phyloP scores from a whole-genome alignment of 2,888 invertebrate species.

The Tetragnatha montana region DNA sequence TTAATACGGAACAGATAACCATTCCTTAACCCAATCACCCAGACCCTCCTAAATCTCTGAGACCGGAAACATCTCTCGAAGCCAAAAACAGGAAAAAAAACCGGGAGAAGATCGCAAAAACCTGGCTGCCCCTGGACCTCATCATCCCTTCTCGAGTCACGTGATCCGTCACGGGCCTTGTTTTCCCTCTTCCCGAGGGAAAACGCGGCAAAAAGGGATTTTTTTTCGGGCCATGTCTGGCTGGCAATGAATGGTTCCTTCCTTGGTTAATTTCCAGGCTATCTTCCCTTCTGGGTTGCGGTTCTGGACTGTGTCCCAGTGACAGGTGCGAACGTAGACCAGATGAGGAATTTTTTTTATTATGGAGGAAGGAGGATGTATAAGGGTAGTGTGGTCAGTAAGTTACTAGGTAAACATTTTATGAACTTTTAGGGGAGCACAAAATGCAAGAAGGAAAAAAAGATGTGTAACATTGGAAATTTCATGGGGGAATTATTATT shows the following conservation, averaged over 20 bases:
- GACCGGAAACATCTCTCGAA: not conserved
- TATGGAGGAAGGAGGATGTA: constrained; percentile 5
- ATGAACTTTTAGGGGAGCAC: too few relatives aligned
- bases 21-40: not conserved
- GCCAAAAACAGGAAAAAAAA: not conserved
- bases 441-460: too few relatives aligned
- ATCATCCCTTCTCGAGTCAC: constrained; percentile 35
- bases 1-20: not conserved
- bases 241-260: constrained; percentile 55
- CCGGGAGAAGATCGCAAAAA: constrained; percentile 1
- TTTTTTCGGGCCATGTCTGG: constrained; percentile 22
- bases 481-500: constrained; percentile 22
- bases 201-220: not conserved
- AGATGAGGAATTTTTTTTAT: not conserved
- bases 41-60: not conserved
- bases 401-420: too few relatives aligned
- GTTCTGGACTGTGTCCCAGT: not conserved
- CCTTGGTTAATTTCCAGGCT: constrained; percentile 48
- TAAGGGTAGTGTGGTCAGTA: not conserved
- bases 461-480: not conserved
- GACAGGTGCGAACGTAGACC: constrained; percentile 1
- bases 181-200: not conserved
- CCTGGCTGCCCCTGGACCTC: constrained; percentile 6
- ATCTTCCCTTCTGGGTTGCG: not conserved
- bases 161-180: not conserved